These are phyloP conservation scores for Rallus limicola DNA, from an alignment of 2,113 vertebrate species.

Conservation along the genomic window DNA sequence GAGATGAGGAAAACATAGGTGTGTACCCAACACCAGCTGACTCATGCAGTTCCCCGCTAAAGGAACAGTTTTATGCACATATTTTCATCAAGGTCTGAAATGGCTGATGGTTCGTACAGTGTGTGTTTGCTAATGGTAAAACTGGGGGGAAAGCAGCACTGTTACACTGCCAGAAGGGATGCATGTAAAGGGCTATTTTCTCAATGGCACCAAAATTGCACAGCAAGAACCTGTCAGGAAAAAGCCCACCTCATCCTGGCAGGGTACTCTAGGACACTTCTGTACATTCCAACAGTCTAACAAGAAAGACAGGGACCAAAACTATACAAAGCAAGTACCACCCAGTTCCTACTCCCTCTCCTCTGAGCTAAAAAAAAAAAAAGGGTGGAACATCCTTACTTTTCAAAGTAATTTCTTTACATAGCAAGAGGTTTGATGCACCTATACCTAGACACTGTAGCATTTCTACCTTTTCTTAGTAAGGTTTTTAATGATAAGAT, in stretches of 20 bases:
- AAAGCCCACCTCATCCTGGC: neutral
- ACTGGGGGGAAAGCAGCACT: neutral
- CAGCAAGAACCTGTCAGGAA: neutral
- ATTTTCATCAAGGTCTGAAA: neutral
- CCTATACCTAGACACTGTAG: neutral
- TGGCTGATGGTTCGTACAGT: neutral
- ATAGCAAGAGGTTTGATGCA: neutral
- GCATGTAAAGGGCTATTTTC: neutral
- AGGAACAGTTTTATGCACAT: neutral
- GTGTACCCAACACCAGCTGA: neutral
- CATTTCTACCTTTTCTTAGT: neutral
- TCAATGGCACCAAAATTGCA: neutral
- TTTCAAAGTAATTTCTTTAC: neutral
- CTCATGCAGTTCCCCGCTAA: neutral
- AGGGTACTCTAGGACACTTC: neutral
- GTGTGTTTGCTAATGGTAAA: neutral
- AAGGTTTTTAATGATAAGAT: neutral
- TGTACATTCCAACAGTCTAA: neutral
- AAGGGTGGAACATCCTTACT: neutral
- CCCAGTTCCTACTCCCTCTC: neutral
- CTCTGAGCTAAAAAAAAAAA: neutral
- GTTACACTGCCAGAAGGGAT: neutral
- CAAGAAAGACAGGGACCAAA: neutral
- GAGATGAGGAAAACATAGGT: slow-evolving; percentile 13
- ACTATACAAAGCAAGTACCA: neutral